Base-by-base conservation (phyloP, 2,113 vertebrate species). In the Cyphomyrus plagiostoma region DNA sequence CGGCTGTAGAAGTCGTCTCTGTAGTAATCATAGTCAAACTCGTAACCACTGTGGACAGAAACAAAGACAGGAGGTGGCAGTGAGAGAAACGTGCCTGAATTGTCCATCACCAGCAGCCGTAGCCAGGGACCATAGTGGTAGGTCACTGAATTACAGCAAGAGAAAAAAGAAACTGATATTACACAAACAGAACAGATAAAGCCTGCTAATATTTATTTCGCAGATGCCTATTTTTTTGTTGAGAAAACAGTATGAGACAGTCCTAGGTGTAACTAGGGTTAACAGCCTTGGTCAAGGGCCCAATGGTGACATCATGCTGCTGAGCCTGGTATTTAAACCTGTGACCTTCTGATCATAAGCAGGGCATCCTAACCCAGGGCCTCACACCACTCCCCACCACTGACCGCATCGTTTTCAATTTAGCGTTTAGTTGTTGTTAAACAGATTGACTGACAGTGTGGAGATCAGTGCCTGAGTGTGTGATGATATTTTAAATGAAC, bases 21-120 rank as follows among this genome's bases (percentile, higher is more conserved):
- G 97, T 99, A 99, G 97, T 99, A 99, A 94, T 99, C 98, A 50
- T 99, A 99, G 94, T 99, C 98, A 95, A 99, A 99, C 92, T 99
- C 98, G 93, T 99, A 99, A 88, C 97, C 97, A 80, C 98, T 99
- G 92, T 90, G 88, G 89, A 94, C 89, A 90, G 82, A 90, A 95
- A 89, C 90, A 91, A 89, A 93, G 93, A 93, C 93, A 93, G 42
- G 83, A 91, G 39, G 46, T 6, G 11, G 7, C 48, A 21, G 53
- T 88, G 30, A 62, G 19, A 52, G 10, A 4, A 7, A 5, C 23
- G 1, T 30, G 2, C 1, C 35, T 4, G 4, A 15, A 3, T 8
- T 42, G 26, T 3, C 62, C n/a, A 26, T 70, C 62, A 3, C 62
- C 62, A 15, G 30, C 66, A 35, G 17, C 30, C 66, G 2, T 15